Percentiles rank a stretch among this genome's conserved stretches.
These are phyloP conservation scores for Hippocampus zosterae DNA, from an alignment of 2,113 vertebrate species.

Conservation along the genomic window DNA sequence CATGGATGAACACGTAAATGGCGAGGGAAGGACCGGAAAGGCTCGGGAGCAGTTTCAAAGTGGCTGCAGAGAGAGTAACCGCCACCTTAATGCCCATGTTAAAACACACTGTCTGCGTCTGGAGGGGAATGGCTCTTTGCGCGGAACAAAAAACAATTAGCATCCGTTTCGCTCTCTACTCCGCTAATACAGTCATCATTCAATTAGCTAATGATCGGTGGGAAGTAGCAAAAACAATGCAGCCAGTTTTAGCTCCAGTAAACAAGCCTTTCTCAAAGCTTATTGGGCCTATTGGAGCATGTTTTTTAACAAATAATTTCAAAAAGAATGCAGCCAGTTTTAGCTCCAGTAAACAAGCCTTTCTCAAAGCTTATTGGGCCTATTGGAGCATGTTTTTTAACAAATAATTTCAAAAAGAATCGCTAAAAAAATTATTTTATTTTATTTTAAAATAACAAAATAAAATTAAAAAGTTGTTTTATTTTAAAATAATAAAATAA, in stretches of 20 bases:
- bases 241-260: neutral
- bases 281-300: neutral
- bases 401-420: no score
- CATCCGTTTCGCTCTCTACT: neutral
- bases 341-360: neutral
- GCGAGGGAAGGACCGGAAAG: neutral
- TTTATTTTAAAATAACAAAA: no score
- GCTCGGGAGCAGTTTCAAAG: neutral
- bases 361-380: neutral
- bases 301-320: no score
- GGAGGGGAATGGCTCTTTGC: neutral
- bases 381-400: neutral
- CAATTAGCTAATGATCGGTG: neutral
- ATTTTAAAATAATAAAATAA: no score
- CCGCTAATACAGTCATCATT: neutral
- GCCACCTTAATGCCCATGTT: neutral
- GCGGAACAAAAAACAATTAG: neutral
- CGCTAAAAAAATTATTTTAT: no score
- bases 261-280: neutral
- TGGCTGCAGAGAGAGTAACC: neutral
- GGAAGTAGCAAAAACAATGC: neutral
- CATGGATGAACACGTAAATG: neutral
- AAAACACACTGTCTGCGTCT: neutral
- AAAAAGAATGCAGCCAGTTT: neutral
- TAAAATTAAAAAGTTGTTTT: no score